Evolutionary conservation across 1,140 invertebrate species (phyloP), one percentile per base, ranked within the genome.

Genomic region (Zaprionus inermis): DNA sequence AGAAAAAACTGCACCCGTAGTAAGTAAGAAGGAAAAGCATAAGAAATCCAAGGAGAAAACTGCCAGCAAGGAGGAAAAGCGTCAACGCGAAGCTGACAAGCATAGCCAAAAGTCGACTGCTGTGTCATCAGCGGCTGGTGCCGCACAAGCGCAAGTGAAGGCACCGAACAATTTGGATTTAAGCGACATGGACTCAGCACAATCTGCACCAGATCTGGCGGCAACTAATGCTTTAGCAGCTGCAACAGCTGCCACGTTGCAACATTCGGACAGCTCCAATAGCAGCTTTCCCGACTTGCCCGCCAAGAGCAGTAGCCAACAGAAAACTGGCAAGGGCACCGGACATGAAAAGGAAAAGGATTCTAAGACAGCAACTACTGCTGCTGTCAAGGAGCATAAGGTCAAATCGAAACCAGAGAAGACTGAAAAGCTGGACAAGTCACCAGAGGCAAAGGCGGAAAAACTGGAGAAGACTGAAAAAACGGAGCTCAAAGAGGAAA

Each of bases 401-500:
- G 66, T 54, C 9, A 88, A 88, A 32, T 61, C 77, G 12, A 88
- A 86, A 44, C 41, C 52, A 44, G 58, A 83, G 5, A 72, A 70
- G 30, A 22, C 46, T 9, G 78, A 88, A 3, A 90, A 90, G 10
- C 3, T 75, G 5, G 84, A 86, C 30, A 81, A 74, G 32, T 81
- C 81, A 9, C 68, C 81, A 9, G 81, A 84, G 5, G 38, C 73
- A 12, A 86, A 71, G 91, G 2, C 51, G 12, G 83, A 74, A 88
- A 93, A 68, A 82, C 59, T 60, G 3, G 80, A 83, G 9, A 83
- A 80, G 28, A 10, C 54, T 3, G 84, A 88, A 12, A 83, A 80
- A 22, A 10, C 51, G 3, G 84, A 88, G 10, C 58, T 69, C 93
- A 94, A 94, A 83, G 92, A 94, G 76, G 92, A 95, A 72, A 91